These are phyloP conservation scores for Poecilia velifera DNA, from an alignment of 2,797 vertebrate genomes.

Conservation along the genomic window DNA sequence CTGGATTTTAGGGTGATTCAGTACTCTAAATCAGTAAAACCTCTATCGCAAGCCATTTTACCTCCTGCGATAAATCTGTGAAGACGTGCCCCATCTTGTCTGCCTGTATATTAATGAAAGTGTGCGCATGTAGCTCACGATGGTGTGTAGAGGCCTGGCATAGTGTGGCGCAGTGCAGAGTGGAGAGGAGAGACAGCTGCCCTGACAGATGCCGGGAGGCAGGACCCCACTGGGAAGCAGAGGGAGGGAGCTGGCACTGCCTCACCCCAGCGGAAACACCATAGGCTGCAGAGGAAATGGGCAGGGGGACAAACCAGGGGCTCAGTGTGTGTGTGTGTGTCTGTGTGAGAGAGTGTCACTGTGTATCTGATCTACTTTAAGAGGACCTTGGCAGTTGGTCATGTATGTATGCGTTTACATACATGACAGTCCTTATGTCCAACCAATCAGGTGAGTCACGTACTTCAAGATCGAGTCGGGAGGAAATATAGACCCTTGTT, in stretches of 20 bases:
- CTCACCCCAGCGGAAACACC: slow-evolving; percentile 88
- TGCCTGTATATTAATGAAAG: slow-evolving; percentile 47
- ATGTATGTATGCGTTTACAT: slow-evolving; percentile 36
- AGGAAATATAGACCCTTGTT: slow-evolving; percentile 4
- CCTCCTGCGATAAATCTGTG: slow-evolving; percentile 30
- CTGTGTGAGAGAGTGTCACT: slow-evolving; percentile 47
- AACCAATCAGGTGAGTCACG: slow-evolving; percentile 3
- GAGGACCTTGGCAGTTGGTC: slow-evolving; percentile 56
- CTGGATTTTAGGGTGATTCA: not conserved
- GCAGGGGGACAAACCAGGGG: slow-evolving; percentile 84
- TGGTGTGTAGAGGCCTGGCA: slow-evolving; percentile 80
- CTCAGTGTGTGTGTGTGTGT: slow-evolving; percentile 57
- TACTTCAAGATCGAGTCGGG: slow-evolving; percentile 4
- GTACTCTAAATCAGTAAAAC: slow-evolving; percentile 26
- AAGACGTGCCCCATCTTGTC: slow-evolving; percentile 40
- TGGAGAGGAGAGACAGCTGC: slow-evolving; percentile 84
- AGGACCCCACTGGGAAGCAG: slow-evolving; percentile 87
- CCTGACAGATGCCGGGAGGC: slow-evolving; percentile 88
- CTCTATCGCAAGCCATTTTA: slow-evolving; percentile 19
- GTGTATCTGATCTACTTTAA: slow-evolving; percentile 57
- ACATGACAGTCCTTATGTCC: too few species aligned
- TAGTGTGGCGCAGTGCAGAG: slow-evolving; percentile 79
- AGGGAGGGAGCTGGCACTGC: slow-evolving; percentile 84
- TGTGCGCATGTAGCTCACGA: slow-evolving; percentile 54
- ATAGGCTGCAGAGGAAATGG: slow-evolving; percentile 87